These are phyloP conservation scores for Calcarius lapponicus DNA, from an alignment of 2,797 vertebrate genomes.

Conservation along the genomic window DNA sequence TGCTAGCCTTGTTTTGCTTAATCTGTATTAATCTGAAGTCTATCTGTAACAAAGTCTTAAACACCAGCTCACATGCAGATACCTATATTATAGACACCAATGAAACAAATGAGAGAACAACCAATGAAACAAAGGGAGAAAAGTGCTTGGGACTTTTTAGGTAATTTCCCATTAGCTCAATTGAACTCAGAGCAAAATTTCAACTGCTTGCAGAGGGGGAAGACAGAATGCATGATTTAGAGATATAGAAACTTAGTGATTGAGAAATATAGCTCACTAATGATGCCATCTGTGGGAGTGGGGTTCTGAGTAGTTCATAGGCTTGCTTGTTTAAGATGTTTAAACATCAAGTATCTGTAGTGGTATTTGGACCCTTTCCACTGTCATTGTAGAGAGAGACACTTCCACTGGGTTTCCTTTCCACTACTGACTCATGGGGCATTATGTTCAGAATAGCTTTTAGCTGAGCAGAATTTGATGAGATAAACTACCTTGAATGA, in stretches of 20 bases:
- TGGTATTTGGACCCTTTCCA: not conserved
- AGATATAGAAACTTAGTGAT: not conserved
- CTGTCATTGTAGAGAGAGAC: not conserved
- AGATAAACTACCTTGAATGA: not conserved
- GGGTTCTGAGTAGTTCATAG: not conserved
- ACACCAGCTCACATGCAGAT: not conserved
- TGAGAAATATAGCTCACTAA: not conserved
- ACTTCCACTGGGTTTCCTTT: not conserved
- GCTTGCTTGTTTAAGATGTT: not conserved
- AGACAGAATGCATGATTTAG: not conserved
- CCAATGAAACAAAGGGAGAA: not conserved
- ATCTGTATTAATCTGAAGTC: not conserved
- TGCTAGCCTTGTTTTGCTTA: not conserved
- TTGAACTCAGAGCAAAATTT: not conserved
- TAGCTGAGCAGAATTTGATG: not conserved
- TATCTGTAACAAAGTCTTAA: not conserved
- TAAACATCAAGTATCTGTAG: not conserved
- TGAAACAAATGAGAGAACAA: not conserved
- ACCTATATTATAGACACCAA: not conserved
- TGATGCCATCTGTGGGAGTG: not conserved
- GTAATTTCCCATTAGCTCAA: not conserved
- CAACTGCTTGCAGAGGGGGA: not conserved
- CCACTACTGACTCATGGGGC: not conserved
- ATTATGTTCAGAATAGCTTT: not conserved
- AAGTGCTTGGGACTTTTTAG: rapidly evolving